These are phyloP conservation scores for Nephrotoma flavescens DNA, from an alignment of 2,888 invertebrate genomes.

Conservation along the genomic window DNA sequence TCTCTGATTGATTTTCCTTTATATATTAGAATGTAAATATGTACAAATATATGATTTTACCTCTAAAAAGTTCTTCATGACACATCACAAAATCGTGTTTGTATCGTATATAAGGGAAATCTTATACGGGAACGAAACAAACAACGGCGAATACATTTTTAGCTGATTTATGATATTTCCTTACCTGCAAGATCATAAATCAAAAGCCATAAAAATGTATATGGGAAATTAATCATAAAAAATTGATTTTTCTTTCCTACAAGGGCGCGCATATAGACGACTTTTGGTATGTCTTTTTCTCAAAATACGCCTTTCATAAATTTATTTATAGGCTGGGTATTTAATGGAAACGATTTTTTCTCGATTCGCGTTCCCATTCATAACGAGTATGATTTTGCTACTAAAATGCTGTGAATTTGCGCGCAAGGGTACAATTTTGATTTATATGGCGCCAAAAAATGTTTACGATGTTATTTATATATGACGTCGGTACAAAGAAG, in stretches of 20 bases:
- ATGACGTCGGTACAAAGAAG: too few relatives aligned
- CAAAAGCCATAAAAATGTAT: neutral
- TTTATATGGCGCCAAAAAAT: neutral
- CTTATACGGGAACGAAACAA: neutral
- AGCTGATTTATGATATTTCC: neutral
- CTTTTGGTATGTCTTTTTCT: neutral
- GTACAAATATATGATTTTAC: neutral
- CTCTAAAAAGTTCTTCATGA: neutral
- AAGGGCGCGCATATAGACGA: neutral
- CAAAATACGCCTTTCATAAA: neutral
- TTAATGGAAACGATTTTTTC: neutral
- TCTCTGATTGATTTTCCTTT: neutral
- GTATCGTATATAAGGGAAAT: neutral
- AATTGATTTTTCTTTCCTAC: neutral
- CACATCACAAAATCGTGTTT: neutral
- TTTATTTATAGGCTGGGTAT: neutral
- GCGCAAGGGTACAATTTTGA: neutral
- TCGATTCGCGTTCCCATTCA: neutral
- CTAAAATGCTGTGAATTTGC: neutral
- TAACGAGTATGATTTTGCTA: neutral
- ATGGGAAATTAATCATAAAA: neutral
- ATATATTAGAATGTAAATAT: neutral
- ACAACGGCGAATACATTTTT: neutral
- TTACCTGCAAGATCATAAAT: neutral
- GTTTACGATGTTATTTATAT: neutral